These are phyloP conservation scores for Cactoblastis cactorum DNA, from an alignment of 2,888 invertebrate species.

Conservation along the genomic window DNA sequence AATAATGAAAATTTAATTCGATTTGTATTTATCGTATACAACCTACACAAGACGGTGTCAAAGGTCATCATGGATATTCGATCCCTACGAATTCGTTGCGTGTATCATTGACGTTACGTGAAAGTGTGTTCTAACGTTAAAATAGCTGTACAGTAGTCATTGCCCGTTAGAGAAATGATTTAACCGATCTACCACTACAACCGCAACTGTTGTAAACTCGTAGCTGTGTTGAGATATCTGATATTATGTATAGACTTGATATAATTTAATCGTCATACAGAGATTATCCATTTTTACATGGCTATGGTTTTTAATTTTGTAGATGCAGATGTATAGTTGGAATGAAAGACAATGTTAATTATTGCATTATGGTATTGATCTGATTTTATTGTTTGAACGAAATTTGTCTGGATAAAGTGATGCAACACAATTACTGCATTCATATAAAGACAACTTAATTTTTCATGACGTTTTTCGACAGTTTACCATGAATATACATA, in stretches of 20 bases:
- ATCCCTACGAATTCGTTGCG: constrained; percentile 3
- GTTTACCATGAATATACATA: too few relatives aligned
- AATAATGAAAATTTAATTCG: constrained; percentile 14
- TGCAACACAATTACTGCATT: too few relatives aligned
- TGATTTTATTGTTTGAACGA: too few relatives aligned
- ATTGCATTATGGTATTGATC: too few relatives aligned
- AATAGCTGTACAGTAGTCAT: constrained; percentile 1
- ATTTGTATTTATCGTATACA: constrained; percentile 17
- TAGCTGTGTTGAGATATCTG: background rate
- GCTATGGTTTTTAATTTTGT: too few relatives aligned
- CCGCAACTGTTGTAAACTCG: background rate
- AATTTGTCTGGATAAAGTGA: too few relatives aligned
- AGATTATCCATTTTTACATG: too few relatives aligned
- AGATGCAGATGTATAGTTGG: too few relatives aligned
- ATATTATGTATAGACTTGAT: background rate
- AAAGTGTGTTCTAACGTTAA: constrained; percentile 4
- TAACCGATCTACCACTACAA: constrained; percentile 2
- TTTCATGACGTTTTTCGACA: too few relatives aligned
- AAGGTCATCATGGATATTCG: constrained; percentile 37
- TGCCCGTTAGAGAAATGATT: constrained; percentile 11
- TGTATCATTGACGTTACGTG: constrained; percentile 15
- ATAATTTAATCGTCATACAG: too few relatives aligned
- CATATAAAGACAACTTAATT: too few relatives aligned
- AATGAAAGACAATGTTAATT: too few relatives aligned
- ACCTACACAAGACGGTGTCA: constrained; percentile 32